These are phyloP conservation scores for Petrolisthes cinctipes DNA, from an alignment of 2,888 invertebrate genomes.

Conservation along the genomic window DNA sequence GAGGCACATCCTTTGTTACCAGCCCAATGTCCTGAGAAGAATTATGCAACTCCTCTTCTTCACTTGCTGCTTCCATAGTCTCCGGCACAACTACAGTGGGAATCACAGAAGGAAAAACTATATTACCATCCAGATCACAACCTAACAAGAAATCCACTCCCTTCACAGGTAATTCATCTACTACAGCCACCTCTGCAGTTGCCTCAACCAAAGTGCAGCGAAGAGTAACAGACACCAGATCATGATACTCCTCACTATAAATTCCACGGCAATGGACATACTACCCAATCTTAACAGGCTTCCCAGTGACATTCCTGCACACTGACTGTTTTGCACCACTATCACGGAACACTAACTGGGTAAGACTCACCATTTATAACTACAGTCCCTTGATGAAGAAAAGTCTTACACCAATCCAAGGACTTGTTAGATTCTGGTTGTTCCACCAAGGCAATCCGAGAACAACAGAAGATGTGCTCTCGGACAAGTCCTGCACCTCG, in stretches of 20 bases:
- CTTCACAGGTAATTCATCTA: not conserved
- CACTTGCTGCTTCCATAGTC: not conserved
- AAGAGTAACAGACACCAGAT: not conserved
- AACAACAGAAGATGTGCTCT: too few relatives aligned
- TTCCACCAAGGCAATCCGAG: too few relatives aligned
- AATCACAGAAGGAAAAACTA: not conserved
- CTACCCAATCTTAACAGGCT: not conserved
- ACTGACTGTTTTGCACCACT: not conserved
- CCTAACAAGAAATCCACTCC: conserved; percentile 2
- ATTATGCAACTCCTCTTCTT: not conserved
- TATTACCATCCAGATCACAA: not conserved
- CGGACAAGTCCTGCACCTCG: too few relatives aligned
- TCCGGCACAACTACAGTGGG: not conserved
- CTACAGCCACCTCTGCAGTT: not conserved
- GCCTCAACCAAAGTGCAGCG: not conserved
- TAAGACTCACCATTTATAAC: not conserved
- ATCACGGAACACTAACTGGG: conserved; percentile 1
- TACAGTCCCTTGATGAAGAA: not conserved
- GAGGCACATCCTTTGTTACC: too few relatives aligned
- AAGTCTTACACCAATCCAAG: not conserved
- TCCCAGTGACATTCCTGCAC: not conserved
- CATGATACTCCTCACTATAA: not conserved
- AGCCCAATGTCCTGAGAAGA: not conserved
- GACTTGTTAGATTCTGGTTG: too few relatives aligned
- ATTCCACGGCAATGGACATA: not conserved